Percentiles rank a stretch among this genome's conserved stretches.
Evolutionary conservation across 2,797 vertebrate species (phyloP).

Genomic region (Furcifer pardalis): DNA sequence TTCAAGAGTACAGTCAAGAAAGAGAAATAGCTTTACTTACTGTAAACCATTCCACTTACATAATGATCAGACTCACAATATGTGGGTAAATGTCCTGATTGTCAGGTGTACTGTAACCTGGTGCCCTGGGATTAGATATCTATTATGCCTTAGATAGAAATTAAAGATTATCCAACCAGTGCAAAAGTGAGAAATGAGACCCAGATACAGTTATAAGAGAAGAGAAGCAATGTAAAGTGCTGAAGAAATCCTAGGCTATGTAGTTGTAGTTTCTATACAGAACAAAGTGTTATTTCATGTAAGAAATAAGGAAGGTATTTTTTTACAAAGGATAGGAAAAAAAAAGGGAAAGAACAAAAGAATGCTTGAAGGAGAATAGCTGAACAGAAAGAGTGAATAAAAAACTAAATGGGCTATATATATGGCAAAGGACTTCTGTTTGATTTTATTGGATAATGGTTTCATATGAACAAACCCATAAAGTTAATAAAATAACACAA

Average conservation of each 20-base stretch:
- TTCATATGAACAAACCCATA: slow-evolving; percentile 1
- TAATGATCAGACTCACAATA: not conserved
- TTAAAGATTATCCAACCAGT: not conserved
- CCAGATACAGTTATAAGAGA: not conserved
- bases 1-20: not conserved
- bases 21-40: not conserved
- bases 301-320: not conserved
- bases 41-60: not conserved
- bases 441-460: slow-evolving; percentile 7
- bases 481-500: not conserved
- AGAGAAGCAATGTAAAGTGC: not conserved
- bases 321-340: not conserved
- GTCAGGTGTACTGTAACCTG: not conserved
- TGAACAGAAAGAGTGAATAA: not conserved
- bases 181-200: not conserved
- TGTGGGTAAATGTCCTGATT: not conserved
- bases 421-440: not conserved
- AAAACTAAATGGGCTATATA: not conserved
- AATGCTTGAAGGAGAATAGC: not conserved
- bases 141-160: not conserved
- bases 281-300: not conserved
- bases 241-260: not conserved
- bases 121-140: not conserved
- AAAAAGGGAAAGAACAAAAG: not conserved
- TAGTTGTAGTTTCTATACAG: not conserved